These are phyloP conservation scores for Platynereis dumerilii DNA, from an alignment of 2,888 invertebrate genomes.

Conservation along the genomic window DNA sequence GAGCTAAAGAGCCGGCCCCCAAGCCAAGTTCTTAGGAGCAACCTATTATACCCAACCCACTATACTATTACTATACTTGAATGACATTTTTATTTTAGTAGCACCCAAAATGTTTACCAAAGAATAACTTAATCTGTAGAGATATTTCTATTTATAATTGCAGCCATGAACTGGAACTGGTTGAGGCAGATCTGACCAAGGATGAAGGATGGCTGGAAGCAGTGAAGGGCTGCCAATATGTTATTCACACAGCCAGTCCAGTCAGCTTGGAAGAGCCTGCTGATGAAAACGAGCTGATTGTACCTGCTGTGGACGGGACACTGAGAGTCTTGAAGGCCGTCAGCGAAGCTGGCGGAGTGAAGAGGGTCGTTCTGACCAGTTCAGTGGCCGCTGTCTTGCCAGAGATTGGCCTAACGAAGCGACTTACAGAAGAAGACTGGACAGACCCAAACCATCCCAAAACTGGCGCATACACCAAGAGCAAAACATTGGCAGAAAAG, in stretches of 20 bases:
- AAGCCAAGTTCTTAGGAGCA: too few species aligned
- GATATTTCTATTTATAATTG: too few species aligned
- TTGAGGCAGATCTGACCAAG: slow-evolving; percentile 14
- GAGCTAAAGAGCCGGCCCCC: too few species aligned
- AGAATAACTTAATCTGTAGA: too few species aligned
- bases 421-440: slow-evolving; percentile 30
- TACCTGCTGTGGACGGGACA: slow-evolving; percentile 66
- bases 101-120: too few species aligned
- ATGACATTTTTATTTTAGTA: too few species aligned
- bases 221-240: slow-evolving; percentile 63
- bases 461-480: slow-evolving; percentile 59
- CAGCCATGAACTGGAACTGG: slow-evolving; percentile 8
- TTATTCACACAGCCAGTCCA: slow-evolving; percentile 66
- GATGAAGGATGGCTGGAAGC: slow-evolving; percentile 41
- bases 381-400: slow-evolving; percentile 63
- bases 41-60: too few species aligned
- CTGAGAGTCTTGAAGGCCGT: slow-evolving; percentile 65
- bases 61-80: too few species aligned
- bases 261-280: slow-evolving; percentile 56
- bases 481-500: slow-evolving; percentile 67
- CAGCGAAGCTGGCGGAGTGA: slow-evolving; percentile 62
- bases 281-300: slow-evolving; percentile 62
- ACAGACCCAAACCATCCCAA: slow-evolving; percentile 10
- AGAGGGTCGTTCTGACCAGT: slow-evolving; percentile 67
- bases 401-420: neutral